Conservation (phyloP, 2,888 invertebrate genomes). For the Orchesellides sinensis region DNA sequence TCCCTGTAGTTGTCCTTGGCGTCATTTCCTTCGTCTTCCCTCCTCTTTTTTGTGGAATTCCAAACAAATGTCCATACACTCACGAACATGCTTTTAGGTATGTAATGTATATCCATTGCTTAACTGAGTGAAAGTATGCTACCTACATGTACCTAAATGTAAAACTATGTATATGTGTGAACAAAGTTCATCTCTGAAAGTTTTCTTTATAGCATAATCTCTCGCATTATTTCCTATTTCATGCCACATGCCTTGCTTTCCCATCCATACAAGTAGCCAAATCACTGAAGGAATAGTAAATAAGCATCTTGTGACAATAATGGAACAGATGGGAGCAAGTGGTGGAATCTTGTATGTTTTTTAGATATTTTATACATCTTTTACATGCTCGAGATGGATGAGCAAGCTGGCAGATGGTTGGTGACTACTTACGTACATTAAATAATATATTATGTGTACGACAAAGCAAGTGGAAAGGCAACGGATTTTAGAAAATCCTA, state of each 20-base stretch:
- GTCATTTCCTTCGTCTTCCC: constrained; percentile 36
- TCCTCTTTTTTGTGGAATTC: constrained; percentile 19
- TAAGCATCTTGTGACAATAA: constrained; percentile 52
- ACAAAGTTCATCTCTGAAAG: not conserved
- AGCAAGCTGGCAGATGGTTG: not conserved
- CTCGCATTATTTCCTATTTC: constrained; percentile 34
- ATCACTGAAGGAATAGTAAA: constrained; percentile 58
- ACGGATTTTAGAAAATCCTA: constrained; percentile 43
- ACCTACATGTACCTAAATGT: too few relatives aligned
- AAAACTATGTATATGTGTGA: too few relatives aligned
- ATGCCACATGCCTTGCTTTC: constrained; percentile 6
- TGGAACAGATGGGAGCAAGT: constrained; percentile 48
- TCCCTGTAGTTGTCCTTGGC: constrained; percentile 45
- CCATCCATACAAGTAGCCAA: constrained; percentile 25
- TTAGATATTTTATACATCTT: not conserved
- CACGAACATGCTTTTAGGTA: too few relatives aligned
- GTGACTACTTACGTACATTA: not conserved
- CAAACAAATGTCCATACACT: not conserved
- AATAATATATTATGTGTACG: not conserved
- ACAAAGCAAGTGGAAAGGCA: constrained; percentile 6
- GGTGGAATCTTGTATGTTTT: constrained; percentile 1
- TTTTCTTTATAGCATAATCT: not conserved
- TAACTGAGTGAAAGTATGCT: too few relatives aligned
- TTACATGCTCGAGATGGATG: not conserved
- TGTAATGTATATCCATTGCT: too few relatives aligned